These are phyloP conservation scores for Pomatorhinus ruficollis DNA, from an alignment of 2,113 vertebrate genomes.

Conservation along the genomic window DNA sequence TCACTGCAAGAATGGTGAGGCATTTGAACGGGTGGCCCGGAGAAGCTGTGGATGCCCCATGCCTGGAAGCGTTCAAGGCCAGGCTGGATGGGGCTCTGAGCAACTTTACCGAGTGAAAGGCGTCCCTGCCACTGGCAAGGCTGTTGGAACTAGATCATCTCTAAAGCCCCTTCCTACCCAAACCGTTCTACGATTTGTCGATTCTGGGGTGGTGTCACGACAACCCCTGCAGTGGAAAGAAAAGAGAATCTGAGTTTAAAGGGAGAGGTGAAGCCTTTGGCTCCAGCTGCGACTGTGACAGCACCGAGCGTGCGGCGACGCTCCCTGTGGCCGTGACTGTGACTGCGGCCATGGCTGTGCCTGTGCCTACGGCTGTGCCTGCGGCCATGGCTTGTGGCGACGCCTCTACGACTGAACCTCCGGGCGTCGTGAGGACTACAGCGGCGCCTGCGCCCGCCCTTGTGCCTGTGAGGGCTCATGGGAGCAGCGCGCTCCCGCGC, in stretches of 20 bases:
- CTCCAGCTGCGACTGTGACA: accelerated
- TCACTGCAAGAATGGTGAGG: not conserved
- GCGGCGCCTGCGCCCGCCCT: accelerated
- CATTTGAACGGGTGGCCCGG: not conserved
- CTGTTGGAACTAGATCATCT: not conserved
- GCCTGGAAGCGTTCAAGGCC: not conserved
- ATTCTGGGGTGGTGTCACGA: accelerated
- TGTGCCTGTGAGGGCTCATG: accelerated
- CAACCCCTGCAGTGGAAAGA: not conserved
- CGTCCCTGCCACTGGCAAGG: accelerated
- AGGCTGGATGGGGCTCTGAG: accelerated
- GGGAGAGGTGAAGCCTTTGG: accelerated
- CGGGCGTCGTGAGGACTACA: accelerated
- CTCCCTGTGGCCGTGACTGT: no score
- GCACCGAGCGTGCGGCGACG: accelerated
- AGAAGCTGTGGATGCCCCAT: not conserved
- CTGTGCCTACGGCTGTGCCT: not conserved
- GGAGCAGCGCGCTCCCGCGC: no score
- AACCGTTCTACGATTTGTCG: not conserved
- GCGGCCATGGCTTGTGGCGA: not conserved
- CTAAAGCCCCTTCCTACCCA: not conserved
- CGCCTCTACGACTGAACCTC: not conserved
- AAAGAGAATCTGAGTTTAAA: not conserved
- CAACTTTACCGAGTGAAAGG: not conserved
- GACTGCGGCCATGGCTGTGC: not conserved